Evolutionary conservation across 2,888 invertebrate species (phyloP), one percentile per base, ranked within the genome.

Genomic region (Platycheirus rosarum): DNA sequence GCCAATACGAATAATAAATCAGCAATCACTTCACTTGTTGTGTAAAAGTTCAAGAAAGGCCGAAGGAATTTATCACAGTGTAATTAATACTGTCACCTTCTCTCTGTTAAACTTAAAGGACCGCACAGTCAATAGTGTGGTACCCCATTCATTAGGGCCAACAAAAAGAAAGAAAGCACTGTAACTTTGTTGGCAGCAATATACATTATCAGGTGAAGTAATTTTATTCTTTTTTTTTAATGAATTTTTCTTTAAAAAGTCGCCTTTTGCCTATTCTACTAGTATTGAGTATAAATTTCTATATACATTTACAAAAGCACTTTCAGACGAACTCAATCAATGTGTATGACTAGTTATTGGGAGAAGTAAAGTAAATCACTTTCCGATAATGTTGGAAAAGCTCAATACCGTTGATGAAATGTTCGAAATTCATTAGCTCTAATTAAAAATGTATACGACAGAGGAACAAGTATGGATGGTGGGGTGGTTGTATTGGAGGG

Each of bases 371-470:
- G 75, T 76, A 80, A 80, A 80, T 75, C 75, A 80, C 75, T 80
- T 80, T 76, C 53, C 80, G 66, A 80, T 80, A 80, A 75, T 75
- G 70, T 80, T 76, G 70, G 42, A 80, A 69, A 74, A 71, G 79
- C 74, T 79, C 79, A 74, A 75, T 80, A 76, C 70, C 65, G 70
- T 76, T 80, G 80, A 80, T 80, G 80, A 66, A 80, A 80, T 70
- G 75, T 70, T 80, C 70, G 70, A 80, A 80, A 80, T 75, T 80
- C 80, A 80, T 80, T 75, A 80, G 80, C 79, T 80, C 75, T 80
- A 80, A 80, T 80, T 80, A 80, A 80, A 80, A 80, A 80, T 75
- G 79, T 80, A 75, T 79, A 70, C 75, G 65, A 75, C 68, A 73
- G 46, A 66, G 66, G 48, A 66, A 42, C 49, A 7, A 32, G 49